Conservation (phyloP, 2,888 invertebrate genomes). For the Agriopis marginaria region DNA sequence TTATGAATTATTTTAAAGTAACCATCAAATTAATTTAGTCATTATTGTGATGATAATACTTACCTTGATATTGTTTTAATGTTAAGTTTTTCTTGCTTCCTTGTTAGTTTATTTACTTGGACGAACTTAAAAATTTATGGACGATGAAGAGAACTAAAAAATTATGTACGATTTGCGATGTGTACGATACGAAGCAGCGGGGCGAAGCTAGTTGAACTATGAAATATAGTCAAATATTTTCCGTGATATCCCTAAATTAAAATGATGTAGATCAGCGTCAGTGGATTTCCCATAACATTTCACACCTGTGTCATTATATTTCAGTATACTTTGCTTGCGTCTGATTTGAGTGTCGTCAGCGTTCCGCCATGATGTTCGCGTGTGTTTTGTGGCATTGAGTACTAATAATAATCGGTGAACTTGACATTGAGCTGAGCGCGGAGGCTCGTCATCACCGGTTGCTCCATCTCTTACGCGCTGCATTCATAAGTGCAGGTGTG, state of each 20-base stretch:
- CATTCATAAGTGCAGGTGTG: conserved; percentile 58
- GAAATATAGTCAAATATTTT: neutral
- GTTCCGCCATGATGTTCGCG: conserved; percentile 70
- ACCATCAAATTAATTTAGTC: too few relatives aligned
- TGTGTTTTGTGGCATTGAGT: conserved; percentile 84
- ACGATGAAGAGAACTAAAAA: neutral
- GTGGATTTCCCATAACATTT: neutral
- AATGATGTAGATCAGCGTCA: neutral
- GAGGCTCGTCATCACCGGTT: conserved; percentile 84
- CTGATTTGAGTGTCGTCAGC: conserved; percentile 63
- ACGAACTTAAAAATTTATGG: too few relatives aligned
- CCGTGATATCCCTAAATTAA: neutral
- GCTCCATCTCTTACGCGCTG: conserved; percentile 72
- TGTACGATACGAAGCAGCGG: neutral
- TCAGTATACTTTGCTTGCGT: conserved; percentile 1
- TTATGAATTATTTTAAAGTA: too few relatives aligned
- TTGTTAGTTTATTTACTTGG: too few relatives aligned
- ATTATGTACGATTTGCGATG: too few relatives aligned
- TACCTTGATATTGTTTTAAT: too few relatives aligned
- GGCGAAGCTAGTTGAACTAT: neutral
- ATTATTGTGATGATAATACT: too few relatives aligned
- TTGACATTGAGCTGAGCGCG: conserved; percentile 84
- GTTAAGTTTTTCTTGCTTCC: too few relatives aligned
- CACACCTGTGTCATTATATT: conserved; percentile 4
- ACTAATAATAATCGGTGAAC: conserved; percentile 86